Conservation (phyloP, 2,113 vertebrate genomes). For the Erythrocercus mccallii region DNA sequence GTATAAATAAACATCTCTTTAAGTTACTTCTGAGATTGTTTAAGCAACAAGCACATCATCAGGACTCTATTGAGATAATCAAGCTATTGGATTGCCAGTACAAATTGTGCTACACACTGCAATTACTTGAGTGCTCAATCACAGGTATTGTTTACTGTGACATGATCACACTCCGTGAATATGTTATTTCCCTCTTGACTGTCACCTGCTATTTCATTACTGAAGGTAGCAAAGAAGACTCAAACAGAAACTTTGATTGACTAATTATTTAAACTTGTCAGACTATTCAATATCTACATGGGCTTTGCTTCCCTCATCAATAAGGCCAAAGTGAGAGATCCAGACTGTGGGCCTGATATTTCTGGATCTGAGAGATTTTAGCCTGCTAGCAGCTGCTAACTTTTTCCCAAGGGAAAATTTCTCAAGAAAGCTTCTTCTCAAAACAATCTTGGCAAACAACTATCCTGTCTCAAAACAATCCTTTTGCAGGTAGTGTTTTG, state of each 20-base stretch:
- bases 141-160: neutral
- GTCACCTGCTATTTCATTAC: neutral
- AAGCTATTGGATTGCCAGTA: neutral
- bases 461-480: no score
- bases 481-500: no score
- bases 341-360: no score
- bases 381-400: no score
- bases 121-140: neutral
- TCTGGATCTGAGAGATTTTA: no score
- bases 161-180: neutral
- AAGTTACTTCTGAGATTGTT: neutral
- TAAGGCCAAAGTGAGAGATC: neutral
- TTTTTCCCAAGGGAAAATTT: no score
- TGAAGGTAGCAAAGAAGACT: neutral
- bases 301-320: neutral
- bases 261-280: neutral
- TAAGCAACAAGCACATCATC: neutral
- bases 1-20: neutral
- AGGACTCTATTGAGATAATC: neutral
- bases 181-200: neutral
- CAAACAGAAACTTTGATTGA: neutral
- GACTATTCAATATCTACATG: neutral
- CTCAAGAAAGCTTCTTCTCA: no score
- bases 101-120: neutral
- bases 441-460: no score